phyloP scores from a whole-genome alignment of 2,797 vertebrate species.

The Rousettus madagascariensis region DNA sequence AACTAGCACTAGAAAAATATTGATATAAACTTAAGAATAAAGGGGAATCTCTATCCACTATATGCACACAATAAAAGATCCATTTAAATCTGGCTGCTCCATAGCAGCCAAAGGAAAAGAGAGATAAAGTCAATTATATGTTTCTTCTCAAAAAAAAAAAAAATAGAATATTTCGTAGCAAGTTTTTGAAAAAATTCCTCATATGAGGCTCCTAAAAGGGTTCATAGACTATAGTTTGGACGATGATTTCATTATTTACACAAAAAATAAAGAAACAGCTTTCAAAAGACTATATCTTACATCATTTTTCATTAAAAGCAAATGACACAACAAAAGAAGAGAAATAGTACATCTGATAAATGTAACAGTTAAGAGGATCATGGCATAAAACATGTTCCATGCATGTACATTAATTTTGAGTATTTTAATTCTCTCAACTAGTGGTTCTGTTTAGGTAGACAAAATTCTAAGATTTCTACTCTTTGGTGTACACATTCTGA shows the following conservation, averaged over 20 bases:
- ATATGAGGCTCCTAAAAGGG: not conserved
- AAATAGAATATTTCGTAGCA: not conserved
- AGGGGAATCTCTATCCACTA: not conserved
- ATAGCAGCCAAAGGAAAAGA: not conserved
- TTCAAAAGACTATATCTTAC: not conserved
- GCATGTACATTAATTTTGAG: not conserved
- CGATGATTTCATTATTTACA: not conserved
- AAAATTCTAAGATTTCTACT: not conserved
- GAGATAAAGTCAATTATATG: not conserved
- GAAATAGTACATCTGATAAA: not conserved
- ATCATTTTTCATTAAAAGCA: conserved; percentile 1
- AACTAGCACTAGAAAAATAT: not conserved
- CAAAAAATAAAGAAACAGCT: not conserved
- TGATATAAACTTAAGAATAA: not conserved
- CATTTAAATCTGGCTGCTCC: not conserved
- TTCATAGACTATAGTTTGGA: not conserved
- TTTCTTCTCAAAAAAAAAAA: not conserved
- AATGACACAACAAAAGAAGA: not conserved
- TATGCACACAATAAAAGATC: not conserved
- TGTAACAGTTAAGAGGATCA: not conserved
- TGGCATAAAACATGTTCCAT: not conserved
- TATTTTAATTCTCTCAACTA: not conserved
- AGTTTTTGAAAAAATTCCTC: not conserved
- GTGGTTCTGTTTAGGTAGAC: not conserved
- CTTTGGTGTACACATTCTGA: not conserved